These are phyloP conservation scores for Actenoides hombroni DNA, from an alignment of 2,113 vertebrate genomes.

Conservation along the genomic window DNA sequence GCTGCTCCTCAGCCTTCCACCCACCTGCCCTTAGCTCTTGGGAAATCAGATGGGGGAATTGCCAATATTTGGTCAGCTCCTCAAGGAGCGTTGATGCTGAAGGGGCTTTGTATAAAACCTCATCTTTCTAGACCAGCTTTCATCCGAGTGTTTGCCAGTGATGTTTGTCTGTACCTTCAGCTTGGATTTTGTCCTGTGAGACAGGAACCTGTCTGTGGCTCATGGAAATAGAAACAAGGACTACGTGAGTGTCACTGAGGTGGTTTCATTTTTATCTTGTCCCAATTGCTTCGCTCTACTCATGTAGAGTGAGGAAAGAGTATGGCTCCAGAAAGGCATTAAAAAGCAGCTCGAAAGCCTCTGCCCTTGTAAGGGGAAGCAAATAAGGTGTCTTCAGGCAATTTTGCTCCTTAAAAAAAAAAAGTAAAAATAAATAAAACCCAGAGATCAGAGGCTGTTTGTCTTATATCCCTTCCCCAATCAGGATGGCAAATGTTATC, in stretches of 20 bases:
- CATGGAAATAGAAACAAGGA: not conserved
- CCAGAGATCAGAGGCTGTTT: not conserved
- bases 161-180: not conserved
- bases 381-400: not conserved
- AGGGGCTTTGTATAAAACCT: not conserved
- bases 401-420: not conserved
- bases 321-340: not conserved
- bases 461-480: not conserved
- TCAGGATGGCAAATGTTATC: not conserved
- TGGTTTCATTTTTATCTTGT: not conserved
- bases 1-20: not conserved
- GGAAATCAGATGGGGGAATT: not conserved
- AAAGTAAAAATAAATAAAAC: too few species aligned
- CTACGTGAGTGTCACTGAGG: not conserved
- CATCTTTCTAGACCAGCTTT: not conserved
- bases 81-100: not conserved
- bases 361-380: not conserved
- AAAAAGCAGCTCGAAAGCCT: not conserved
- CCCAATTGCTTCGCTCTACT: not conserved
- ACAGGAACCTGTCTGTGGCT: not conserved
- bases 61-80: not conserved
- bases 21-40: rapidly evolving
- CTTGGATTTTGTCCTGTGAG: not conserved
- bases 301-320: not conserved
- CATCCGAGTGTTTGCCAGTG: not conserved